These are phyloP conservation scores for Sthenelais limicola DNA, from an alignment of 2,888 invertebrate genomes.

Conservation along the genomic window DNA sequence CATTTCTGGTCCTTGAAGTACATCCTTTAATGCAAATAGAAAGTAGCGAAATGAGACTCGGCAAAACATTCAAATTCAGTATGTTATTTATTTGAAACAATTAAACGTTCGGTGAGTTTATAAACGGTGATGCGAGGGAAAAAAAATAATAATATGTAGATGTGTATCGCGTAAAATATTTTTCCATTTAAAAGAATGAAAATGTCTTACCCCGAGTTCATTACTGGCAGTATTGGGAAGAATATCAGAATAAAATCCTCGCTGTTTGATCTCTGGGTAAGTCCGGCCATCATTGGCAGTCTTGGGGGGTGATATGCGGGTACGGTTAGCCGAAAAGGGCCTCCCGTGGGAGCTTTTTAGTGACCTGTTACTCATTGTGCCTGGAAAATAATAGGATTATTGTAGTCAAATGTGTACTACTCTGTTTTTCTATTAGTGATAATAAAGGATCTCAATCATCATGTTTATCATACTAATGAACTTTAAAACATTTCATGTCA, in stretches of 20 bases:
- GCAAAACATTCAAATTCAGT: too few relatives aligned
- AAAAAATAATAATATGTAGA: too few relatives aligned
- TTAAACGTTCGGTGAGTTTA: too few relatives aligned
- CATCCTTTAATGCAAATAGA: slow-evolving; percentile 65
- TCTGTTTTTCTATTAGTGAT: too few relatives aligned
- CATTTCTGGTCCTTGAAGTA: slow-evolving; percentile 65
- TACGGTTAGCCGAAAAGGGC: slow-evolving; percentile 62
- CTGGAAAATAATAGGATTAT: slow-evolving; percentile 14
- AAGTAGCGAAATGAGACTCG: too few relatives aligned
- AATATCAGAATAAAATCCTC: slow-evolving; percentile 72
- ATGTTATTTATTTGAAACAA: too few relatives aligned
- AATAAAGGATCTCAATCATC: too few relatives aligned
- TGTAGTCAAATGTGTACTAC: too few relatives aligned
- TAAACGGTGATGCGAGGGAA: too few relatives aligned
- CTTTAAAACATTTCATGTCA: not conserved
- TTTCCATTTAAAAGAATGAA: too few relatives aligned
- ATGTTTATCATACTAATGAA: not conserved
- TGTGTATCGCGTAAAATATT: too few relatives aligned
- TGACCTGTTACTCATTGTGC: slow-evolving; percentile 37
- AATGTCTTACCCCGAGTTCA: not conserved
- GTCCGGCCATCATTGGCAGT: slow-evolving; percentile 52
- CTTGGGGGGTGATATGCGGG: slow-evolving; percentile 49
- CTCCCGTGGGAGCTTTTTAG: slow-evolving; percentile 50
- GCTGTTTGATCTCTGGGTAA: slow-evolving; percentile 71
- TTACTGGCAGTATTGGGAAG: slow-evolving; percentile 2